These are phyloP conservation scores for Parauchenoglanis ngamensis DNA, from an alignment of 2,797 vertebrate species.

Conservation along the genomic window DNA sequence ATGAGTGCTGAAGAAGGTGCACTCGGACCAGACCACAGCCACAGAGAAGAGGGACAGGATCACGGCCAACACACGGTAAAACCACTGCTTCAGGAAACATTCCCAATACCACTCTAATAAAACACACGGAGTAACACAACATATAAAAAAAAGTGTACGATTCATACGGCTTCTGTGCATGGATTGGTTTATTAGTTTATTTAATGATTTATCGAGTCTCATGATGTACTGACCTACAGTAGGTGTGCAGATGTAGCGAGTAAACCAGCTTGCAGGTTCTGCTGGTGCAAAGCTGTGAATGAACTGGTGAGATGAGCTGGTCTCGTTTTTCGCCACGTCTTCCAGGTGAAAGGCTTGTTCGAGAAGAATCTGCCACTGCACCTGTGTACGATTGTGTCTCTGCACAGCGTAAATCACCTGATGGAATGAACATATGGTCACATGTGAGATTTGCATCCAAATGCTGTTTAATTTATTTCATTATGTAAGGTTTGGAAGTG, in stretches of 20 bases:
- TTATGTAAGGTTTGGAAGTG: not conserved
- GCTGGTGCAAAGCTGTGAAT: slow-evolving; percentile 86
- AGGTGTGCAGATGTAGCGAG: slow-evolving; percentile 86
- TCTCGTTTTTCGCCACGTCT: slow-evolving; percentile 95
- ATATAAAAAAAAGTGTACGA: not conserved
- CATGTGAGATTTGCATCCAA: not conserved
- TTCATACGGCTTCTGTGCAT: not conserved
- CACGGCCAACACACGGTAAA: slow-evolving; percentile 85
- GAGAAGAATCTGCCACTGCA: slow-evolving; percentile 94
- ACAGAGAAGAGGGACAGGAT: slow-evolving; percentile 86
- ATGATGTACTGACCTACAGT: slow-evolving; percentile 78
- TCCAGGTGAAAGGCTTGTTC: slow-evolving; percentile 94
- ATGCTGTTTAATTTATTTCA: not conserved
- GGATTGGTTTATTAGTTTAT: not conserved
- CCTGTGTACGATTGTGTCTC: slow-evolving; percentile 90
- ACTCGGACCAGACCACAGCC: slow-evolving; percentile 97
- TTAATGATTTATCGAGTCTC: not conserved
- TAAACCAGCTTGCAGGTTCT: slow-evolving; percentile 81
- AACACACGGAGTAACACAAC: slow-evolving; percentile 26
- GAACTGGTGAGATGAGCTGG: slow-evolving; percentile 84
- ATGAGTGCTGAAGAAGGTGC: slow-evolving; percentile 94
- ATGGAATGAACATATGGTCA: not conserved
- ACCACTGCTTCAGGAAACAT: slow-evolving; percentile 90
- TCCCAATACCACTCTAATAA: slow-evolving; percentile 95
- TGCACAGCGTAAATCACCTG: slow-evolving; percentile 96